These are phyloP conservation scores for western clawed frog (Xenopus tropicalis) DNA, from an alignment of 2,113 vertebrate genomes.

Conservation along the genomic window DNA sequence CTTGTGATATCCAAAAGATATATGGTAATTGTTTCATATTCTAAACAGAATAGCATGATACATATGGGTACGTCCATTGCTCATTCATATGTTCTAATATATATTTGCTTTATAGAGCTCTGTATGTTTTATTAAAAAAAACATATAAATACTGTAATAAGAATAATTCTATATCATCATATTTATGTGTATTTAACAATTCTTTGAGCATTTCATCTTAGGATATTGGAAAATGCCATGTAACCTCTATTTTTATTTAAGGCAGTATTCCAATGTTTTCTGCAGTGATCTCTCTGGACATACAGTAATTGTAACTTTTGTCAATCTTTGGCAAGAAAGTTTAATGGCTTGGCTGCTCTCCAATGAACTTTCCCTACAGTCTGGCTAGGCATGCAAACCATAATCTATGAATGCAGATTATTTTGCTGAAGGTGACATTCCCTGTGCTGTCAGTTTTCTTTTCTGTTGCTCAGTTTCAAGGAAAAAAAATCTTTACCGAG, in stretches of 20 bases:
- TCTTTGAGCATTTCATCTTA: background rate
- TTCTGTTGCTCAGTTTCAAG: constrained; percentile 12
- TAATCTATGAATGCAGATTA: constrained; percentile 49
- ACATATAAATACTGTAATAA: background rate
- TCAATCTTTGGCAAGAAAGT: constrained; percentile 48
- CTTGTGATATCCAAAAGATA: too few relatives aligned
- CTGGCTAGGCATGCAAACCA: constrained; percentile 42
- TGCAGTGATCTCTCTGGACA: constrained; percentile 26
- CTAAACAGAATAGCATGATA: too few relatives aligned
- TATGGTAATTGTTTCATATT: too few relatives aligned
- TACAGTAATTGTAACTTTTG: constrained; percentile 39
- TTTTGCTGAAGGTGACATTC: constrained; percentile 56
- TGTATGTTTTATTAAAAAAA: background rate
- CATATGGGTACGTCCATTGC: too few relatives aligned
- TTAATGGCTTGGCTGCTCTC: constrained; percentile 58
- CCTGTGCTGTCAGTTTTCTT: constrained; percentile 43
- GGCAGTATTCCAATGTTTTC: constrained; percentile 37
- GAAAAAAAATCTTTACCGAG: background rate
- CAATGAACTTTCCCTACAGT: constrained; percentile 51
- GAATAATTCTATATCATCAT: background rate
- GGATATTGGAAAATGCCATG: too few relatives aligned
- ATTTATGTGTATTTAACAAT: too few relatives aligned
- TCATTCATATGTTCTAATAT: background rate
- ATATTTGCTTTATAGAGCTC: background rate
- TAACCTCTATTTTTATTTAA: too few relatives aligned